Percentiles rank a stretch among this genome's conserved stretches.
Conservation (phyloP, 2,888 invertebrate species). For the Proisotoma minuta region DNA sequence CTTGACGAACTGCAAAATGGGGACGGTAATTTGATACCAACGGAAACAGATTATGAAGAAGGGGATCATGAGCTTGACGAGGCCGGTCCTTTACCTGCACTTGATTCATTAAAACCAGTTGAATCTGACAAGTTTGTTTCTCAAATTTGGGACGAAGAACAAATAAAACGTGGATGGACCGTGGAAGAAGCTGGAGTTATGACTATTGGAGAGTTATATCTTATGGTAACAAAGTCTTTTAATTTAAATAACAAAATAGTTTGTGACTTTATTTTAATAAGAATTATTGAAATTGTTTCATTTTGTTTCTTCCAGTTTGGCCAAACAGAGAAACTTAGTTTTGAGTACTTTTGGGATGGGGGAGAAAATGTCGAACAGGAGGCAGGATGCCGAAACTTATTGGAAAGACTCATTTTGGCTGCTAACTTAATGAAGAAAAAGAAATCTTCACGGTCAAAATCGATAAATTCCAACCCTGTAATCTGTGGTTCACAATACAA, state of each 20-base stretch:
- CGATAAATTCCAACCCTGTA: neutral
- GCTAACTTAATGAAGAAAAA: slow-evolving; percentile 42
- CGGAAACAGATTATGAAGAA: slow-evolving; percentile 19
- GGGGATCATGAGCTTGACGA: slow-evolving; percentile 3
- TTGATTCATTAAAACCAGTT: slow-evolving; percentile 10
- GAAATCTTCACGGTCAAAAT: slow-evolving; percentile 31
- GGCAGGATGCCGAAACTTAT: slow-evolving; percentile 24
- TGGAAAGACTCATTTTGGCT: slow-evolving; percentile 32
- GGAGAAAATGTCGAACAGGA: slow-evolving; percentile 29
- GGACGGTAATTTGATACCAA: neutral
- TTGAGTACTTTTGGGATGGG: slow-evolving; percentile 53
- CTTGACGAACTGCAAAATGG: slow-evolving; percentile 12
- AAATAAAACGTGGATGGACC: slow-evolving; percentile 71
- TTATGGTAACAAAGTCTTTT: slow-evolving; percentile 66
- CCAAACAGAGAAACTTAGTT: slow-evolving; percentile 50
- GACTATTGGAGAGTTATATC: slow-evolving; percentile 82
- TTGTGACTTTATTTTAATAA: too few species aligned
- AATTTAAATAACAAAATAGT: too few species aligned
- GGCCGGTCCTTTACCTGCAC: slow-evolving; percentile 12
- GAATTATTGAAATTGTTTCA: slow-evolving; percentile 3
- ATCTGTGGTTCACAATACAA: neutral
- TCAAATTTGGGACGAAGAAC: slow-evolving; percentile 36
- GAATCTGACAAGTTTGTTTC: slow-evolving; percentile 40
- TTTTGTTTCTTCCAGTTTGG: slow-evolving; percentile 48
- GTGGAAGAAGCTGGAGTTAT: slow-evolving; percentile 68